Base-by-base conservation (phyloP, 1,140 invertebrate genomes). In the Pentalonia nigronervosa region DNA sequence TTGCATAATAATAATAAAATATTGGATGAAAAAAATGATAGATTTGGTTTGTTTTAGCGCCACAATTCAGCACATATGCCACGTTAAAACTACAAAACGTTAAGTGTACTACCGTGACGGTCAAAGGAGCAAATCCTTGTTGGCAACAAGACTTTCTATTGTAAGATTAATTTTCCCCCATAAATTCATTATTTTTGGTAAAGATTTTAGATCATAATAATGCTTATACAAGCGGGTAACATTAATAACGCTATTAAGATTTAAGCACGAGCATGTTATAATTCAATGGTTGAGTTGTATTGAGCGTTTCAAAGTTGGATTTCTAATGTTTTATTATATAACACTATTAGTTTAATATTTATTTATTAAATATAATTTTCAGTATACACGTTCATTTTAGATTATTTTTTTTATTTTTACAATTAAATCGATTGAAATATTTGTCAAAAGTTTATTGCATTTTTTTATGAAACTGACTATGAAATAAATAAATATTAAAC, bases 81-180 rank as follows among this genome's bases (percentile, higher is more conserved):
- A 99, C 98, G 91, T 96, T 99, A 94, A 99, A 99, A 95, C 97
- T 99, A 94, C 98, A 99, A 96, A 99, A 99, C 97, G 99, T 99
- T 94, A 99, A 99, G 96, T 99, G 98, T 91, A 99, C 99, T 94
- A 99, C 99, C 94, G 98, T 99, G 94, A 98, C 98, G 94, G 98
- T 99, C 91, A 99, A 99, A 96, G 99, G 99, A 95, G 97, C 97
- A 95, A 97, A 97, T 96, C 99, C 99, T 95, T 97, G 97, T 95
- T 99, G 99, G 99, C 98, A 99, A 95, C 98, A 99, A 96, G 99
- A 99, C 96, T 99, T 99, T 96, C 97, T 99, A 95, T 99, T 99
- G 99, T 99, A 96, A 99, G 98, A 98, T 95, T 90, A 3, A 41
- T 93, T 56, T 48, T 67, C n/a, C 7, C 41, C 2, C 0, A 41